These are phyloP conservation scores for Drosophila mayaguana DNA, from an alignment of 2,888 invertebrate species.

Conservation along the genomic window DNA sequence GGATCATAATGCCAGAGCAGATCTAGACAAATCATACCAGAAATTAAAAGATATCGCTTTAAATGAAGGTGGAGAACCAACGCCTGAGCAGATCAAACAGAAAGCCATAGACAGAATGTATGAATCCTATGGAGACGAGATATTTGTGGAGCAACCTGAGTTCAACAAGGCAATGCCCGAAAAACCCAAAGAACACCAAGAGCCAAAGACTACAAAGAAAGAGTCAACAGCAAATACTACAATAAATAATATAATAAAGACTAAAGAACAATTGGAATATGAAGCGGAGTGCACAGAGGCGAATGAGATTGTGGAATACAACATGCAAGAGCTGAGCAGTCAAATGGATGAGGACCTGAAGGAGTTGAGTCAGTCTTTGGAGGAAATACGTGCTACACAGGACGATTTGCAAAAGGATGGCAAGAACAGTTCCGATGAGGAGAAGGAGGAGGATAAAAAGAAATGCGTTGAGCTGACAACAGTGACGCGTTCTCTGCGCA, in stretches of 20 bases:
- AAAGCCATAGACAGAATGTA: slow-evolving; percentile 50
- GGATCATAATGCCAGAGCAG: slow-evolving; percentile 13
- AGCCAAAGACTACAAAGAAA: slow-evolving; percentile 4
- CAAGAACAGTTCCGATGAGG: slow-evolving; percentile 37
- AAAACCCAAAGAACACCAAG: slow-evolving; percentile 5
- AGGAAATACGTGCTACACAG: neutral
- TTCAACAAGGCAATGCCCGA: slow-evolving; percentile 16
- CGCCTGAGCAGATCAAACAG: slow-evolving; percentile 38
- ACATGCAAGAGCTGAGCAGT: slow-evolving; percentile 64
- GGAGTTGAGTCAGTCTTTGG: slow-evolving; percentile 44
- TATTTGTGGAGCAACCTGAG: slow-evolving; percentile 25
- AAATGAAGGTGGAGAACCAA: neutral
- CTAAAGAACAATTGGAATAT: slow-evolving; percentile 38
- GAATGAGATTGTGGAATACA: slow-evolving; percentile 60
- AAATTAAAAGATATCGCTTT: slow-evolving; percentile 26
- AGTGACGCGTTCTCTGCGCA: slow-evolving; percentile 35
- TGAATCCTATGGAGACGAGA: slow-evolving; percentile 26
- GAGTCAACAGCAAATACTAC: neutral
- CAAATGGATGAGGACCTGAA: slow-evolving; percentile 62
- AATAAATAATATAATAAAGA: slow-evolving; percentile 12
- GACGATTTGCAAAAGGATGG: neutral
- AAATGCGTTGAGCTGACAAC: slow-evolving; percentile 34
- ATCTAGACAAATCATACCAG: slow-evolving; percentile 29
- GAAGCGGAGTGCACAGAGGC: slow-evolving; percentile 59
- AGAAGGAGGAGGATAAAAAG: slow-evolving; percentile 23